Base-by-base conservation (phyloP, 2,888 invertebrate species). In the Limnephilus rhombicus region DNA sequence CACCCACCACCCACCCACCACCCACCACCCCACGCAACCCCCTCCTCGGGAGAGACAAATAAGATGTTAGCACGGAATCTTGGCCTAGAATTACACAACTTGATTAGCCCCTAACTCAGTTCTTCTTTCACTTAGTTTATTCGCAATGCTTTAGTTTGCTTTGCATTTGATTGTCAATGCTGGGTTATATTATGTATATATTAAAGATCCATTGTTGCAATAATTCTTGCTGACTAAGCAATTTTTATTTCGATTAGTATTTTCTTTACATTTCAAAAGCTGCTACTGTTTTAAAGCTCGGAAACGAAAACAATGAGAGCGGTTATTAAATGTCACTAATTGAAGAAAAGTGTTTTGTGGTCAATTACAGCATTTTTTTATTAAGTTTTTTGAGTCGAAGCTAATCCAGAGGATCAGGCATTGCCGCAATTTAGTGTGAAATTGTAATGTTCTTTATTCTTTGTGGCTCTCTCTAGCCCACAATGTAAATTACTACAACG, bases 31-130 rank as follows among this genome's bases (percentile, higher is more conserved):
- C 18, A 24, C 24, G n/a, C 85, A 31, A 45, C 86, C 87, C 68
- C 31, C 86, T 29, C 49, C 87, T 34, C 53, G 49, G 24, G 29
- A 83, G 87, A 92, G 93, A 92, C 93, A 93, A 93, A 92, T 93
- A 93, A 93, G 93, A 92, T 91, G 93, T 93, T 93, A 83, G 91
- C 93, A 93, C 93, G 93, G 88, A 82, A 92, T 53, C 87, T 87
- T 87, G 53, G 31, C 68, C 11, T 68, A 68, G 31, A 87, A 68
- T 53, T 87, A 87, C 87, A 53, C 37, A 45, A 45, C 37, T n/a
- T 41, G 13, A 86, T 45, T 24, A 37, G 45, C 86, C 29, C 31
- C 34, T 82, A 31, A 82, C 82, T 45, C 13, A n/a, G 34, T 82
- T 37, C 24, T 37, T 49, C 83, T 83, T 41, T 80, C 80, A 80